Evolutionary conservation across 2,797 vertebrate species (phyloP).

Genomic region (Phoebastria nigripes): DNA sequence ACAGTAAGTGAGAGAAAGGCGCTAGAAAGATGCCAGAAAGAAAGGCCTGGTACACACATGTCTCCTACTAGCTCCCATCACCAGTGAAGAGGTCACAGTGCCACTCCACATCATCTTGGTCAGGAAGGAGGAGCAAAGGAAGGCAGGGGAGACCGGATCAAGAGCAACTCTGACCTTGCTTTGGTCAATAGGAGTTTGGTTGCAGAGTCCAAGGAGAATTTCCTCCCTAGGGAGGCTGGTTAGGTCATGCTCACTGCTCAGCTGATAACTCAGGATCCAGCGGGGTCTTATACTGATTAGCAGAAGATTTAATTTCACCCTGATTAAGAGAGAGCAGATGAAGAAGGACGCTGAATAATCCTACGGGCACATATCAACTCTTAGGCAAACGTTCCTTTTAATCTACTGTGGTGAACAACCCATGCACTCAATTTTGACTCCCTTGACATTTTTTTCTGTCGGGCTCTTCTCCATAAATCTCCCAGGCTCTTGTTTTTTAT

Average conservation of each 20-base stretch:
- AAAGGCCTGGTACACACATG: background rate
- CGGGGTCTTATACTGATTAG: background rate
- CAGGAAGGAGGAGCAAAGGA: background rate
- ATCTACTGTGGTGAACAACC: background rate
- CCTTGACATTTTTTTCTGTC: background rate
- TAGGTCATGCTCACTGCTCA: background rate
- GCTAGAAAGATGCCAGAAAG: background rate
- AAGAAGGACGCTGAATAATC: background rate
- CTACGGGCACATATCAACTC: background rate
- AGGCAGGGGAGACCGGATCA: background rate
- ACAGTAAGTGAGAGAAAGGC: background rate
- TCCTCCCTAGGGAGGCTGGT: background rate
- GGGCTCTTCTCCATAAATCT: background rate
- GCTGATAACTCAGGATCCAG: background rate
- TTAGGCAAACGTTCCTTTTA: background rate
- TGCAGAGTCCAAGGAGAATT: background rate
- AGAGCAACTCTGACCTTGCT: background rate
- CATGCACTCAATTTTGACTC: background rate
- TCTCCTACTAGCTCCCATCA: background rate
- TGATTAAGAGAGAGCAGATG: background rate
- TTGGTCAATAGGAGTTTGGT: background rate
- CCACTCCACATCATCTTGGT: rapidly evolving
- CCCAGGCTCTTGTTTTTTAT: background rate
- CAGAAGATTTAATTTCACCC: background rate
- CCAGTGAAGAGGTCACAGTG: background rate